Evolutionary conservation across 30 jellyfish, hydroid and myxozoan genomes (phyloP), one percentile per base, ranked within the genome.

Genomic region (Morbakka virulenta): DNA sequence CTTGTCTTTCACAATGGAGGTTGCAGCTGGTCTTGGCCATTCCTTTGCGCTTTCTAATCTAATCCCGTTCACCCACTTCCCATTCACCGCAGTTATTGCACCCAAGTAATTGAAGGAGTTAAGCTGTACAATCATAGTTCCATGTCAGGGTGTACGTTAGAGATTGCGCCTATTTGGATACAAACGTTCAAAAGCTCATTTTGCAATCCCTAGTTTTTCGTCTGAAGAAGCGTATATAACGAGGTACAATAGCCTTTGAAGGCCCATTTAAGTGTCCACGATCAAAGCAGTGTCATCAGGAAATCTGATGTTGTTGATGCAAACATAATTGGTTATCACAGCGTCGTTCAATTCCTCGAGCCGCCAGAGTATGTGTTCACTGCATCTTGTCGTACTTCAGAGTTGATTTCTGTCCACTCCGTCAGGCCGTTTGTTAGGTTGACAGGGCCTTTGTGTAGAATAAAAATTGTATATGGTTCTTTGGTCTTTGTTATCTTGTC

Each of bases 271-370:
- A 24, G 32, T 57, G 71, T 57, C 71, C 12, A 24, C 71, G 26
- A 57, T 57, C 22, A 57, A 47, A n/a, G 71, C 11, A 22, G 71
- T 57, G 71, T 57, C 71, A 57, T 57, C 71, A 4, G 71, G 26
- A 24, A 6, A 57, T 22, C 71, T 57, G 71, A 57, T 57, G 17
- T 41, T 41, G 57, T 41, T 41, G 57, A 41, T 41, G 17, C 17
- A 17, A 17, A 41, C 57, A 41, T 17, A 9, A 41, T 41, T 41
- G 57, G 17, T 41, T 9, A 6, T 41, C 57, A 41, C 17, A 41
- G 13, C 57, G 13, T 41, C 57, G 17, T 41, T 41, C 9, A 17
- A 41, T 17, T 41, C 57, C 17, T 41, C 17, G 17, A 41, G 57
- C 57, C 17, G 57, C 57, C 17, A 17, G 57, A 41, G 57, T 6